Percentiles rank a stretch among this genome's conserved stretches.
These are phyloP conservation scores for Scolopax mira DNA, from an alignment of 2,113 vertebrate species.

Conservation along the genomic window DNA sequence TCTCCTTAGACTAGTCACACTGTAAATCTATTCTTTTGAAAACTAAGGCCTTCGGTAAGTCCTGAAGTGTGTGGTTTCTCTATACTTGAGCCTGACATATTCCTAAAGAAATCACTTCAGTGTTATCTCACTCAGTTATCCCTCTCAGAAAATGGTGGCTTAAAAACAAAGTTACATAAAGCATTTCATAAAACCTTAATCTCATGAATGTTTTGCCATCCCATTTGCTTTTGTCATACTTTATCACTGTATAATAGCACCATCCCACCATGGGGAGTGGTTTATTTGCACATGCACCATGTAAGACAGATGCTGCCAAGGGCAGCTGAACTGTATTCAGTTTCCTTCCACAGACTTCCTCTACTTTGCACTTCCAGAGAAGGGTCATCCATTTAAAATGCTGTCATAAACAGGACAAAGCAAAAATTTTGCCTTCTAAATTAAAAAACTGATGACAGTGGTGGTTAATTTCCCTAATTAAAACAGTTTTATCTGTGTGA, in stretches of 20 bases:
- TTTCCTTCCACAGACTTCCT: neutral
- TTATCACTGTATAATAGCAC: neutral
- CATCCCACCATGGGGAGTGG: neutral
- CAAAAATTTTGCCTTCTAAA: neutral
- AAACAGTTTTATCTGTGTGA: neutral
- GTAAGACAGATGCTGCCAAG: neutral
- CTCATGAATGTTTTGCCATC: rapidly evolving
- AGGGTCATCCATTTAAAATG: neutral
- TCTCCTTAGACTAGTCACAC: neutral
- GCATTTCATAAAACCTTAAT: neutral
- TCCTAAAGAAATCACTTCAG: neutral
- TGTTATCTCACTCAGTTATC: neutral
- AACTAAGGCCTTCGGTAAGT: neutral
- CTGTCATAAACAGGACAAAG: neutral
- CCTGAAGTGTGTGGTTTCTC: neutral
- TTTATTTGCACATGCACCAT: neutral
- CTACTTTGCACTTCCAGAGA: neutral
- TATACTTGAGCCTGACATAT: neutral
- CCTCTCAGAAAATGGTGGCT: neutral
- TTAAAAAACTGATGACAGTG: rapidly evolving
- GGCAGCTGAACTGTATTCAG: neutral
- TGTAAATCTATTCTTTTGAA: neutral
- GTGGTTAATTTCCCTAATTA: neutral
- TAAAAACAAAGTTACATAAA: neutral
- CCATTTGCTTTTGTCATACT: neutral